These are phyloP conservation scores for Margaritifera margaritifera DNA, from an alignment of 2,888 invertebrate genomes.

Conservation along the genomic window DNA sequence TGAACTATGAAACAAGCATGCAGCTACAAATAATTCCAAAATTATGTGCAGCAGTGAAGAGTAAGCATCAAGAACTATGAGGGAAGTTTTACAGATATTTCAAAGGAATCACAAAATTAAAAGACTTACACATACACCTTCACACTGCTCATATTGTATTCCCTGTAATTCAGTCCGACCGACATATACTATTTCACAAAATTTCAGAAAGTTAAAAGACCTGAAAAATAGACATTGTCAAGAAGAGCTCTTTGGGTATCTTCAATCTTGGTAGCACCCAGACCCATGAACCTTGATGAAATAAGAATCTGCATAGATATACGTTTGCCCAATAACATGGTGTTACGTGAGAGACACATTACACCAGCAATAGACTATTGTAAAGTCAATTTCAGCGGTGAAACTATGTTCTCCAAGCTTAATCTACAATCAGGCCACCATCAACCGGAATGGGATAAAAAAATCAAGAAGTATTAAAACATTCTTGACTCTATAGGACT, in stretches of 20 bases:
- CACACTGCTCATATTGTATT: conserved; percentile 27
- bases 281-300: conserved; percentile 29
- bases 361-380: conserved; percentile 39
- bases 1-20: conserved; percentile 10
- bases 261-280: conserved; percentile 42
- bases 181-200: conserved; percentile 43
- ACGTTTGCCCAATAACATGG: conserved; percentile 34
- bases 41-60: not conserved
- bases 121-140: conserved; percentile 23
- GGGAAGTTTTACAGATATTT: conserved; percentile 3
- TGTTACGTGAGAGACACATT: conserved; percentile 25
- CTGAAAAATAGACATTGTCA: conserved; percentile 15
- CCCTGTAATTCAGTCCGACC: conserved; percentile 29
- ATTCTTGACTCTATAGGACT: conserved; percentile 32
- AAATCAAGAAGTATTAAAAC: conserved; percentile 37
- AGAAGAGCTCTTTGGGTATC: conserved; percentile 51
- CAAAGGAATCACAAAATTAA: conserved; percentile 24
- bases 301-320: conserved; percentile 45
- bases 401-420: conserved; percentile 33
- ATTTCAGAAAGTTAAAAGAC: conserved; percentile 32
- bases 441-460: conserved; percentile 36
- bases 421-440: conserved; percentile 37
- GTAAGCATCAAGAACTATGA: too few relatives aligned
- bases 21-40: conserved; percentile 7
- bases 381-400: conserved; percentile 31